Evolutionary conservation across 2,888 invertebrate species (phyloP), one percentile per base, ranked within the genome.

Genomic region (Drosophila kuntzei): DNA sequence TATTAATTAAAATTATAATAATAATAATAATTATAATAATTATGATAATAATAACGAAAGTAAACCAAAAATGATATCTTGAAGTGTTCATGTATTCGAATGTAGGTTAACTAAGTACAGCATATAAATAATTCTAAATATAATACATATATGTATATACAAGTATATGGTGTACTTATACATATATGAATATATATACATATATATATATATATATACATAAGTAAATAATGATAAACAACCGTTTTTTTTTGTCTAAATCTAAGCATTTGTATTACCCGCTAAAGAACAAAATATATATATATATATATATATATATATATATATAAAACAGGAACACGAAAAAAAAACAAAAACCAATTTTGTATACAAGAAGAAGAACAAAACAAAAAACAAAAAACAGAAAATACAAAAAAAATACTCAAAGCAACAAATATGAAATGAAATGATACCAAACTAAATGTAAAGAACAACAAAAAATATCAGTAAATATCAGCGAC

Each of bases 21-120:
- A 62, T 54, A 25, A 46, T n/a, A 46, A 49, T 41, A 50, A 50
- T 34, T n/a, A n/a, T n/a, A 55, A 47, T 14, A 44, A 62, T 54
- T 32, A 46, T n/a, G 51, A 49, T 41, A 50, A 50, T 34, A 43
- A 29, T 41, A 59, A 58, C 29, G 29, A 57, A 47, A 47, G 20
- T n/a, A 62, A 64, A 60, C 16, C 16, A 29, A 57, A 65, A 78
- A 80, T 83, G 86, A 85, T 86, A 86, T 86, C 81, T 87, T 66
- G 81, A 87, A 86, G 87, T 89, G 87, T 89, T 89, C 89, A 88
- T 87, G 88, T 82, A 85, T 82, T 87, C 85, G 74, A 80, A 83
- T 77, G 77, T 86, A 87, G 86, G 83, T 76, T 80, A 85, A 77
- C 67, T 76, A 79, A 86, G 78, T 72, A 70, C 81, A 79, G 74